phyloP scores from a whole-genome alignment of 1,140 invertebrate genomes.

The Plutomurus gul region DNA sequence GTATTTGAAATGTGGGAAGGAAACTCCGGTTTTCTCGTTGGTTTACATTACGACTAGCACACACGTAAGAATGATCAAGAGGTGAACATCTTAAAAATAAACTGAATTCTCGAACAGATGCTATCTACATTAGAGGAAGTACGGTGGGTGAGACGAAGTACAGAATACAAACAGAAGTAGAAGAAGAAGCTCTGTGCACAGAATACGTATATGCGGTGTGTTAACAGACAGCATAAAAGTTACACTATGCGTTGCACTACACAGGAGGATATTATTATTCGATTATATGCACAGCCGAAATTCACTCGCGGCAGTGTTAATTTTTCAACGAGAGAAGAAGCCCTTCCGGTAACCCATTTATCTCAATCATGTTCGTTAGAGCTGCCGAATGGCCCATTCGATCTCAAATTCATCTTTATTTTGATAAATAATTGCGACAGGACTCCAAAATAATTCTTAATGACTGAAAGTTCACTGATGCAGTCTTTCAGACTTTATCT shows the following conservation, averaged over 20 bases:
- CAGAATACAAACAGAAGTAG: slow-evolving; percentile 15
- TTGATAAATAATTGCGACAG: slow-evolving; percentile 21
- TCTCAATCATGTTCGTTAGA: slow-evolving; percentile 6
- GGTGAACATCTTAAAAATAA: slow-evolving; percentile 20
- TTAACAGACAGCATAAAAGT: too few species aligned
- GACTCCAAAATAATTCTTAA: neutral
- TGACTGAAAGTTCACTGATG: too few species aligned
- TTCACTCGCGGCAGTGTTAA: slow-evolving; percentile 10
- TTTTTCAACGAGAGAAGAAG: neutral
- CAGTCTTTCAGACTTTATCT: too few species aligned
- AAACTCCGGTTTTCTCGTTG: too few species aligned
- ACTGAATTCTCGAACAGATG: slow-evolving; percentile 20
- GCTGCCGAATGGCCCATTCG: neutral
- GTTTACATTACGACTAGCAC: neutral
- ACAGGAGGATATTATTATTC: neutral
- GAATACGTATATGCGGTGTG: too few species aligned
- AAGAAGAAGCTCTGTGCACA: too few species aligned
- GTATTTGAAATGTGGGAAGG: too few species aligned
- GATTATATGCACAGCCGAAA: neutral
- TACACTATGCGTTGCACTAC: neutral
- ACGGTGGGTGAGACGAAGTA: too few species aligned
- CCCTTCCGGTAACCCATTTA: slow-evolving; percentile 28
- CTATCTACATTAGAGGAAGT: too few species aligned
- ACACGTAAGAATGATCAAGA: slow-evolving; percentile 7
- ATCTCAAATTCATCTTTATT: neutral